Evolutionary conservation across 2,888 invertebrate genomes (phyloP), one percentile per base, ranked within the genome.

Genomic region (Dinocampus coccinellae): DNA sequence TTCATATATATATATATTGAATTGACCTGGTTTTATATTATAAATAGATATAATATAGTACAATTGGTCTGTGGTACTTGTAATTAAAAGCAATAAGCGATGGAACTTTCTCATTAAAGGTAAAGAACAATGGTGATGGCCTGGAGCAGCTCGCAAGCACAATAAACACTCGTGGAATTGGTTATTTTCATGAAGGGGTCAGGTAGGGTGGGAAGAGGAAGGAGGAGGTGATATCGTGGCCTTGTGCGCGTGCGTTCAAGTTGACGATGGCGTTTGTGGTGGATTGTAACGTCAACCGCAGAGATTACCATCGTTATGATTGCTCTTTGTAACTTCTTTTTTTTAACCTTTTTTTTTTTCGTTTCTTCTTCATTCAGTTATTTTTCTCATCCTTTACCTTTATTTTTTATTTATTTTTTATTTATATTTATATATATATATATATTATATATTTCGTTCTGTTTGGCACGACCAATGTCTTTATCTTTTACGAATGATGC

Each of bases 241-340:
- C 3, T 16, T 47, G 47, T 47, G 47, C 16, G 47, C 47, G 16
- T 16, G 47, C 47, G 47, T n/a, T 36, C 52, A 79, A 78, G 78
- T 77, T 80, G 81, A 79, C 77, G 79, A 78, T 77, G 78, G 79
- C 79, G 79, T 81, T 47, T 47, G 47, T 47, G 47, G 47, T 47
- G 47, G 47, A 16, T 47, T 47, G 16, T 47, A 47, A 81, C 83
- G 83, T 83, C 84, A 84, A 81, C 82, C 81, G 78, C 84, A 84
- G 83, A 83, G 79, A 84, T 85, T 83, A 84, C 82, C 79, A 79
- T 83, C 80, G 79, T 83, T 82, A 80, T 82, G 84, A 84, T 82
- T 83, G 84, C 80, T 79, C 83, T 84, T 83, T 84, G 84, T 84
- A 82, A n/a, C n/a, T n/a, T n/a, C n/a, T n/a, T n/a, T n/a, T n/a